These are phyloP conservation scores for Ceriagrion tenellum DNA, from an alignment of 2,888 invertebrate species.

Conservation along the genomic window DNA sequence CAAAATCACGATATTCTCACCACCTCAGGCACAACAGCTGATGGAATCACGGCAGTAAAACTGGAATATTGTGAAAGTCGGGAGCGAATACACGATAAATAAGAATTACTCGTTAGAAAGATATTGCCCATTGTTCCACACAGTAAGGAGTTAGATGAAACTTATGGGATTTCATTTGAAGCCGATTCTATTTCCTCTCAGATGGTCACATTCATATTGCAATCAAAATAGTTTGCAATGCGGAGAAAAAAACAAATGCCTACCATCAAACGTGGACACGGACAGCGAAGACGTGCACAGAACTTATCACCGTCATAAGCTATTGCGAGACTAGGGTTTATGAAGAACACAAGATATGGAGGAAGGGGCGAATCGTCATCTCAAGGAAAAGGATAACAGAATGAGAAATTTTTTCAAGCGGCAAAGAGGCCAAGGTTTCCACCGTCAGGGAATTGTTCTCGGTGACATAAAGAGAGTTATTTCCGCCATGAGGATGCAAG, in stretches of 20 bases:
- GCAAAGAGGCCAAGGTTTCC: slow-evolving; percentile 49
- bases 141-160: background rate
- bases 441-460: background rate
- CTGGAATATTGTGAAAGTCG: background rate
- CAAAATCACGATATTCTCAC: background rate
- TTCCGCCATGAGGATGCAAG: background rate
- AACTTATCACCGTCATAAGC: background rate
- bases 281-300: background rate
- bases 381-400: background rate
- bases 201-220: background rate
- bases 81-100: background rate
- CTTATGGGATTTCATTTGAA: background rate
- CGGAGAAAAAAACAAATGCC: background rate
- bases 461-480: background rate
- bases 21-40: background rate
- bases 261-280: background rate
- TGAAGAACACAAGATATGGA: background rate
- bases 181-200: background rate
- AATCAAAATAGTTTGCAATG: background rate
- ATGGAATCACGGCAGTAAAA: background rate
- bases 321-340: background rate
- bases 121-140: background rate
- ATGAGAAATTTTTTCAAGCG: background rate
- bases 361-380: background rate
- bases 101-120: background rate